A percentile compares a stretch with the other conserved stretches of the same genome.
phyloP scores from a whole-genome alignment of 1,140 invertebrate genomes.

The Heterodera schachtii region DNA sequence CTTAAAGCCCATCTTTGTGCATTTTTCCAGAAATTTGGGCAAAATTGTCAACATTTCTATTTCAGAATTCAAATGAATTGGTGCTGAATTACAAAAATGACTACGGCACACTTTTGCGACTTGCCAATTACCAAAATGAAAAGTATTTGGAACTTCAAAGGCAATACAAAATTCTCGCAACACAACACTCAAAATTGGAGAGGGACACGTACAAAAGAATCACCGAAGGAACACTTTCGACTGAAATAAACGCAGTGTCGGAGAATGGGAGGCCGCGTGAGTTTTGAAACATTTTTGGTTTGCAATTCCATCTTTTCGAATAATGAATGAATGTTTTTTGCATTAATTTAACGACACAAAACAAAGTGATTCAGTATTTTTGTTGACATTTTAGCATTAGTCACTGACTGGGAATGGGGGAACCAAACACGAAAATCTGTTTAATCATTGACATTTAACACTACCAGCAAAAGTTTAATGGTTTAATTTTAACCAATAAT shows the following conservation, averaged over 20 bases:
- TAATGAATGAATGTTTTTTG: too few species aligned
- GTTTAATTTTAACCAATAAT: too few species aligned
- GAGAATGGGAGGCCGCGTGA: background rate
- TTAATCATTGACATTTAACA: too few species aligned
- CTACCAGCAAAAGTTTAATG: too few species aligned
- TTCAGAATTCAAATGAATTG: conserved; percentile 84
- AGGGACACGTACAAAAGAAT: conserved; percentile 71
- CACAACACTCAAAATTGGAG: conserved; percentile 90
- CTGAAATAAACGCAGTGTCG: background rate
- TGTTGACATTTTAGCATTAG: too few species aligned
- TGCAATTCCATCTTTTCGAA: too few species aligned
- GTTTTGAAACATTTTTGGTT: background rate
- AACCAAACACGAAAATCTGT: too few species aligned
- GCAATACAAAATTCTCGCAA: conserved; percentile 92
- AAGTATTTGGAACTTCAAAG: conserved; percentile 90
- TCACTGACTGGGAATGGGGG: too few species aligned
- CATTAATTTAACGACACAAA: too few species aligned
- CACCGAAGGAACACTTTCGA: background rate
- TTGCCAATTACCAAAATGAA: conserved; percentile 89
- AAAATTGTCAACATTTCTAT: background rate
- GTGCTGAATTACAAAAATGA: conserved; percentile 71
- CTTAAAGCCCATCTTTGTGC: background rate
- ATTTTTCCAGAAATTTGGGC: conserved; percentile 21
- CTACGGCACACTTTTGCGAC: conserved; percentile 83
- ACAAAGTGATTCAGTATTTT: too few species aligned